Percentiles rank a stretch among this genome's conserved stretches.
Conservation (phyloP, 2,113 vertebrate genomes). For the Spermophilus dauricus region DNA sequence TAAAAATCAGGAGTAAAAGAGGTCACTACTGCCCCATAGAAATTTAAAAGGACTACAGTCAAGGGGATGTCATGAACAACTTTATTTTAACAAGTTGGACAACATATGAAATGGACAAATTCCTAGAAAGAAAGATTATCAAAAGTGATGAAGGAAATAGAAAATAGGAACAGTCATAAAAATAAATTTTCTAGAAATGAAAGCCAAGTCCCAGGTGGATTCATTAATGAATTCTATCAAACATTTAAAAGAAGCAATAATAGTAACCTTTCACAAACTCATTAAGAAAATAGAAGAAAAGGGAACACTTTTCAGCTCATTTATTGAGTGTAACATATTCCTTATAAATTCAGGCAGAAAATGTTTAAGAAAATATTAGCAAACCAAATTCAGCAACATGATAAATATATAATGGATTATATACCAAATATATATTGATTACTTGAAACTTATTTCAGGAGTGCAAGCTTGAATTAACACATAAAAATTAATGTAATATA, state of each 20-base stretch:
- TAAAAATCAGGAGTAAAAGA: not conserved
- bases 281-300: not conserved
- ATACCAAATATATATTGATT: not conserved
- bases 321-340: not conserved
- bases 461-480: not conserved
- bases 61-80: not conserved
- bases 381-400: not conserved
- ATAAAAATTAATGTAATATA: not conserved
- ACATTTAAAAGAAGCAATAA: not conserved
- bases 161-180: not conserved
- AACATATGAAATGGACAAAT: not conserved
- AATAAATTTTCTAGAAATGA: not conserved
- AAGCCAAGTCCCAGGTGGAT: not conserved
- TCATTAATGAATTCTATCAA: not conserved
- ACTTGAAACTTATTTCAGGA: not conserved
- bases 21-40: not conserved
- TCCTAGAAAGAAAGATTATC: not conserved
- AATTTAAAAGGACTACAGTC: not conserved
- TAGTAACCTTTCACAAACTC: not conserved
- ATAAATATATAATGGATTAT: not conserved
- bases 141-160: not conserved
- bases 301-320: not conserved
- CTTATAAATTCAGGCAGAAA: not conserved
- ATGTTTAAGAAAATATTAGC: not conserved
- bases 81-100: conserved; percentile 30